These are phyloP conservation scores for Micromesistius poutassou DNA, from an alignment of 2,797 vertebrate species.

Conservation along the genomic window DNA sequence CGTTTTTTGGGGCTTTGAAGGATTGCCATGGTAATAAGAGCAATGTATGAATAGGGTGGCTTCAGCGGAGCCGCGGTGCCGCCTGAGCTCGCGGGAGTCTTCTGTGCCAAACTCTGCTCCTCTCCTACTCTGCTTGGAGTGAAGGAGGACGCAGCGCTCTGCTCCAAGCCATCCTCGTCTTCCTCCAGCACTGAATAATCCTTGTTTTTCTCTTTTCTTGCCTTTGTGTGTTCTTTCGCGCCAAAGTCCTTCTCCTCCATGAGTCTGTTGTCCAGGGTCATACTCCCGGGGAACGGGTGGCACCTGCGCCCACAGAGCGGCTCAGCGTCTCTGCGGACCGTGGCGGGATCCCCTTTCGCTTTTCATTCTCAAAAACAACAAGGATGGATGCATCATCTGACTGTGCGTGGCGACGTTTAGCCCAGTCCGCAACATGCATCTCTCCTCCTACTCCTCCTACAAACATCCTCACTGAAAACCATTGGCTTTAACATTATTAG, in stretches of 20 bases:
- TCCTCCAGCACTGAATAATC: slow-evolving; percentile 5
- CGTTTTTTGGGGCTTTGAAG: slow-evolving; percentile 82
- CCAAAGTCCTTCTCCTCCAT: slow-evolving; percentile 59
- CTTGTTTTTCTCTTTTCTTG: slow-evolving; percentile 17
- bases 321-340: slow-evolving; percentile 33
- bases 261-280: slow-evolving; percentile 61
- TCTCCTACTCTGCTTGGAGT: too few species aligned
- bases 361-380: slow-evolving; percentile 58
- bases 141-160: slow-evolving; percentile 20
- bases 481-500: not conserved
- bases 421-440: slow-evolving; percentile 23
- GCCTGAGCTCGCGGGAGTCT: not conserved
- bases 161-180: slow-evolving; percentile 9
- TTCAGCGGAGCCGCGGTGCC: slow-evolving; percentile 61
- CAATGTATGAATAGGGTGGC: slow-evolving; percentile 86
- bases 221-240: slow-evolving; percentile 43
- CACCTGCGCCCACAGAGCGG: slow-evolving; percentile 43
- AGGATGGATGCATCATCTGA: slow-evolving; percentile 37
- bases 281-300: slow-evolving; percentile 38
- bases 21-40: slow-evolving; percentile 89
- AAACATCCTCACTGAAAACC: not conserved
- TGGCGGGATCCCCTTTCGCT: slow-evolving; percentile 23
- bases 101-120: not conserved
- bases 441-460: slow-evolving; percentile 31
- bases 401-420: slow-evolving; percentile 32